Evolutionary conservation across 2,113 vertebrate species (phyloP).

Genomic region (Chelonoidis abingdonii): DNA sequence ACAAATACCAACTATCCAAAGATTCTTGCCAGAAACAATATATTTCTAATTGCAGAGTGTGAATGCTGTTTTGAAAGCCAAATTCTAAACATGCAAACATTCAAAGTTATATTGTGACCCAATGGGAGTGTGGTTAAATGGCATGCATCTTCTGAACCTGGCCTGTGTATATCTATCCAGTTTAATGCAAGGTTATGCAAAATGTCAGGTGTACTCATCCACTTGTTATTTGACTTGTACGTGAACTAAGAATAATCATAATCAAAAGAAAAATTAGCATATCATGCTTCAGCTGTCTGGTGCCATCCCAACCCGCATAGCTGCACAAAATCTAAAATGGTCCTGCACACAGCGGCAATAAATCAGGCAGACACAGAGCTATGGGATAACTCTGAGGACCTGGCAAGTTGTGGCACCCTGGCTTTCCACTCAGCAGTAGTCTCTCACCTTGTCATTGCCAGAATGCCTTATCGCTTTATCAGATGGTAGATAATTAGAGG

Average conservation of each 20-base stretch:
- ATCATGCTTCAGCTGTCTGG: background rate
- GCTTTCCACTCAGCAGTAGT: background rate
- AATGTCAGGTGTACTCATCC: background rate
- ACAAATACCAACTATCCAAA: background rate
- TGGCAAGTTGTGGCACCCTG: background rate
- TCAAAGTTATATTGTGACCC: background rate
- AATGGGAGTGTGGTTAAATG: background rate
- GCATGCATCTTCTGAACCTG: background rate
- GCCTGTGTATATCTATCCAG: background rate
- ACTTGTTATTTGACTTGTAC: background rate
- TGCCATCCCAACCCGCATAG: background rate
- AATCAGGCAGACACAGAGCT: background rate
- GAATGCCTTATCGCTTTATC: background rate
- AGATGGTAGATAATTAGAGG: background rate
- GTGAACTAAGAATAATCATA: background rate
- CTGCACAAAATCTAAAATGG: background rate
- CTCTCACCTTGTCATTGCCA: background rate
- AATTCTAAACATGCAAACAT: background rate
- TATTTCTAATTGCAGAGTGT: fast-evolving
- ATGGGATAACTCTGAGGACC: background rate
- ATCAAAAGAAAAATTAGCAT: background rate
- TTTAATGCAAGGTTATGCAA: background rate
- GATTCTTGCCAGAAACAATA: background rate
- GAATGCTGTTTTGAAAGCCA: background rate
- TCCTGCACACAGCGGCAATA: background rate